A percentile compares a stretch with the other conserved stretches of the same genome.
phyloP scores from a whole-genome alignment of 2,888 invertebrate genomes.

The Cabera pusaria region DNA sequence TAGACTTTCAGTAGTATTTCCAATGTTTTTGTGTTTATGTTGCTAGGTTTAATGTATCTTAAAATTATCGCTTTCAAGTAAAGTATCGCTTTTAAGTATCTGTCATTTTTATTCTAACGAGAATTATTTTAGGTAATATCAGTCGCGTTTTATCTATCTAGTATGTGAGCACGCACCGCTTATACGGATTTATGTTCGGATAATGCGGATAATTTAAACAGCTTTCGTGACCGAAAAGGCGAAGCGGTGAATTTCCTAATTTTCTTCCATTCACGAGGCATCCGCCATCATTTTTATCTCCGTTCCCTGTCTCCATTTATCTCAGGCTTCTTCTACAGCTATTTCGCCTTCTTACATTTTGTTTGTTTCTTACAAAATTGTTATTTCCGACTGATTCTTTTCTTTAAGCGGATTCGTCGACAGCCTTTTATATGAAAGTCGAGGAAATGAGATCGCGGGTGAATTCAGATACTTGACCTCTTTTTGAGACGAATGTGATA shows the following conservation, averaged over 20 bases:
- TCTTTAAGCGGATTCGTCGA: conserved; percentile 72
- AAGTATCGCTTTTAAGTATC: too few species aligned
- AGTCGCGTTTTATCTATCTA: too few species aligned
- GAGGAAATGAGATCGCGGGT: conserved; percentile 71
- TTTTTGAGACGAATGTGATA: conserved; percentile 55
- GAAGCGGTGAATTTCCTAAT: conserved; percentile 75
- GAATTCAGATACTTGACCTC: conserved; percentile 68
- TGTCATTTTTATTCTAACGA: too few species aligned
- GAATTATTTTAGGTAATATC: too few species aligned
- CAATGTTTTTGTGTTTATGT: too few species aligned
- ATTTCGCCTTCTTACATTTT: conserved; percentile 73
- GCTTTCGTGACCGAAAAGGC: conserved; percentile 60
- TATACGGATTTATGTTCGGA: conserved; percentile 49
- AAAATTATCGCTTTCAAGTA: too few species aligned
- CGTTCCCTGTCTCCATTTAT: conserved; percentile 77
- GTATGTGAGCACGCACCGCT: conserved; percentile 30
- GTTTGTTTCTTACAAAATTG: conserved; percentile 80
- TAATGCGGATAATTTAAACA: conserved; percentile 70
- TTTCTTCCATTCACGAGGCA: conserved; percentile 74
- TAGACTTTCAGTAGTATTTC: too few species aligned
- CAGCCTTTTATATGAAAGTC: conserved; percentile 65
- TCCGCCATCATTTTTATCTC: conserved; percentile 82
- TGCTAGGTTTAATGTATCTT: too few species aligned
- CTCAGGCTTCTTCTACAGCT: conserved; percentile 67
- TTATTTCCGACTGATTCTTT: conserved; percentile 78